Conservation (phyloP, 2,113 vertebrate genomes). For the Anas platyrhynchos region DNA sequence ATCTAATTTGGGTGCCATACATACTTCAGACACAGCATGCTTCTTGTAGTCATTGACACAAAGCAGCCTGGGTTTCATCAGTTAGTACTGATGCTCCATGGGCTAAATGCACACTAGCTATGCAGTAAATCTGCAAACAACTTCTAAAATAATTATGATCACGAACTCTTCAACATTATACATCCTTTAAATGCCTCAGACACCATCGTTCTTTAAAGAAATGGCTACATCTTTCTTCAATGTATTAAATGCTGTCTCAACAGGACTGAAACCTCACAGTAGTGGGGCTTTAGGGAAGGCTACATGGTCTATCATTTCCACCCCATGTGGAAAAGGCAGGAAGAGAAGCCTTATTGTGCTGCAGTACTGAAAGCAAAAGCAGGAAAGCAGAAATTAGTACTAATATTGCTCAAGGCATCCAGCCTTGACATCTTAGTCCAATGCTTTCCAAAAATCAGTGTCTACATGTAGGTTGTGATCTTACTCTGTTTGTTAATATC, state of each 20-base stretch:
- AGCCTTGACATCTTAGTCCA: background rate
- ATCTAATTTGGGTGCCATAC: accelerated
- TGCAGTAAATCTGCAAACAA: background rate
- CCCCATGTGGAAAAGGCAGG: background rate
- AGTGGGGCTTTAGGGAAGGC: background rate
- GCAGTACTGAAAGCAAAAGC: background rate
- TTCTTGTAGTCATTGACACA: background rate
- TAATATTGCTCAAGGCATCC: background rate
- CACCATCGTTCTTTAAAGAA: background rate
- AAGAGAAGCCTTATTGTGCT: background rate
- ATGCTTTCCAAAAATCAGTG: background rate
- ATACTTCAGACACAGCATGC: background rate
- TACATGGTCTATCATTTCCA: background rate
- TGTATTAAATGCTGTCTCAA: background rate
- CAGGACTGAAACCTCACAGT: background rate
- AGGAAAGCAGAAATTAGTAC: background rate
- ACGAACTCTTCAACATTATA: background rate
- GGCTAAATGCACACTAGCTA: background rate
- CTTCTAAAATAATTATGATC: background rate
- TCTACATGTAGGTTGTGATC: background rate
- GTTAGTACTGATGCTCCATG: background rate
- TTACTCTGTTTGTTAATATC: background rate
- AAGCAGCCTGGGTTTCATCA: background rate
- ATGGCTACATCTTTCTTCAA: background rate
- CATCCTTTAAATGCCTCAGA: background rate